Base-by-base conservation (phyloP, 1,140 invertebrate genomes). In the Bombus fervidus region DNA sequence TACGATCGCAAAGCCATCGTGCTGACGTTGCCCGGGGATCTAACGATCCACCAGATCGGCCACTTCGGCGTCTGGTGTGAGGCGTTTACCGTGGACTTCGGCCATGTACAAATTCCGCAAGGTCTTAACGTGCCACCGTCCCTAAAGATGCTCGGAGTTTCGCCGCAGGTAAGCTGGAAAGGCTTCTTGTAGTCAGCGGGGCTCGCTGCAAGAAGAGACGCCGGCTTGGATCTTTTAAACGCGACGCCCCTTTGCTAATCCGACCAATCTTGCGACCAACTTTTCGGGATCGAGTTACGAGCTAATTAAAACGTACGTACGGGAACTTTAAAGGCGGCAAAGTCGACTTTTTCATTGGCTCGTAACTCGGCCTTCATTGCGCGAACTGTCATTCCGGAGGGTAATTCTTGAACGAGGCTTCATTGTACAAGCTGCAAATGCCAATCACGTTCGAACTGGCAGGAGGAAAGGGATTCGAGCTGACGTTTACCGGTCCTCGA, bases 61-160 rank as follows among this genome's bases (percentile, higher is more conserved):
- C 95, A 98, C 97, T 94, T 98, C 97, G 69, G 98, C 97, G 95
- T 98, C 97, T 95, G 98, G 97, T 86, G 97, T 98, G 87, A 99
- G 97, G 97, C 98, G 22, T 98, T 98, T 95, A 97, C 97, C 43
- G 98, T 98, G 3, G 98, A 99, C 95, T 99, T 99, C 93, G 98
- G 98, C 2, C 98, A 98, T 94, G 96, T 99, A 18, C 93, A 96
- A 82, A 96, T 99, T 81, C 97, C 98, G 0, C 94, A 95, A 64
- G 93, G 93, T 74, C 94, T 97, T 59, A 98, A 98, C 93, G 97
- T 99, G 3, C 98, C 98, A 74, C 98, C 98, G 39, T 98, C 98
- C 10, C 96, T 98, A 37, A 98, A 97, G 95, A 99, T 99, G 98
- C 96, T 99, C 13, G 98, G 98, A 72, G 97, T 99, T 86, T 98